Conservation (phyloP, 2,797 vertebrate genomes). For the Pantherophis alleghaniensis region DNA sequence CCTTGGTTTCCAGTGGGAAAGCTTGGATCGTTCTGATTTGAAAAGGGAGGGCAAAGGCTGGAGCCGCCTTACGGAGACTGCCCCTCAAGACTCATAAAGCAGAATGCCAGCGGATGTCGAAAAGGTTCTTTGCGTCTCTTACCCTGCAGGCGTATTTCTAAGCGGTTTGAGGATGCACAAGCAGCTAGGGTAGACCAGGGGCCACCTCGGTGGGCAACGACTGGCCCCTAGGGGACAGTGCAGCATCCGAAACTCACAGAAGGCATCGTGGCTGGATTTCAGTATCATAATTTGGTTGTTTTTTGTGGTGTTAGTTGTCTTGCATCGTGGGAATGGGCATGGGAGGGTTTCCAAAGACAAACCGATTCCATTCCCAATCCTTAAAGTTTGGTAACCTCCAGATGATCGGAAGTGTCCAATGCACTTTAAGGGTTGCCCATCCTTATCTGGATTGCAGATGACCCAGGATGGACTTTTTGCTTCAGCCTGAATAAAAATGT, state of each 20-base stretch:
- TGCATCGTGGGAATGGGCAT: neutral
- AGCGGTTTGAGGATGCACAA: neutral
- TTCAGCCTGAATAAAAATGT: neutral
- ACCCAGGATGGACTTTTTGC: too few relatives aligned
- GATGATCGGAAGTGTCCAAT: neutral
- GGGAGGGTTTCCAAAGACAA: neutral
- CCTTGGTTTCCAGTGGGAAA: neutral
- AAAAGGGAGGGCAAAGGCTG: neutral
- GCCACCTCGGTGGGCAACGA: neutral
- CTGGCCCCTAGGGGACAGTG: neutral
- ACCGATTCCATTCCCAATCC: neutral
- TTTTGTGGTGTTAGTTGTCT: neutral
- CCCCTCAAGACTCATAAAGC: neutral
- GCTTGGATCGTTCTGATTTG: neutral
- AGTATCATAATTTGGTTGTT: neutral
- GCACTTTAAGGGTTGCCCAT: neutral
- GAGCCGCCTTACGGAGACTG: neutral
- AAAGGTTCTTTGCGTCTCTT: neutral
- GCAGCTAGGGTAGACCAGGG: neutral
- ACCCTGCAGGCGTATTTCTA: neutral
- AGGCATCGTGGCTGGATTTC: neutral
- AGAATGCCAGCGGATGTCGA: neutral
- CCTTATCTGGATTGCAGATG: neutral
- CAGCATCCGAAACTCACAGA: neutral
- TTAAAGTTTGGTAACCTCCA: neutral